Conservation (phyloP, 1,140 invertebrate species). For the Drosophila hydei region DNA sequence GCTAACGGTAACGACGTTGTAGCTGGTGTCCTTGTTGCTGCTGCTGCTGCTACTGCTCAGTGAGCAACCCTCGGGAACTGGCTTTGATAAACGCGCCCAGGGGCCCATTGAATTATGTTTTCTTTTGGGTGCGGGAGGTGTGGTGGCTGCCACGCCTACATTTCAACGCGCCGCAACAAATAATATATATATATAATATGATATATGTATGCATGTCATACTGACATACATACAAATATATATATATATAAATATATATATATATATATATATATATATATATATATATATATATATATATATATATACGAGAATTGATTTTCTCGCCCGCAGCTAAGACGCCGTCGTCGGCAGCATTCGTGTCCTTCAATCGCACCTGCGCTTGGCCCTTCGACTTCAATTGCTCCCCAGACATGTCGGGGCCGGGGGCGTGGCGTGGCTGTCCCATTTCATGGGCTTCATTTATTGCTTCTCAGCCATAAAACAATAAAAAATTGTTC, state of each 20-base stretch:
- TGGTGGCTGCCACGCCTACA: slow-evolving; percentile 45
- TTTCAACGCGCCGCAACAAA: slow-evolving; percentile 58
- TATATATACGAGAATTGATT: slow-evolving; percentile 55
- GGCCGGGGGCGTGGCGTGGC: slow-evolving; percentile 19
- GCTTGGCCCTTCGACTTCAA: slow-evolving; percentile 38
- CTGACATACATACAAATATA: slow-evolving; percentile 26
- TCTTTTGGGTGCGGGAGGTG: slow-evolving; percentile 21
- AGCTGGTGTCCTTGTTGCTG: slow-evolving; percentile 17
- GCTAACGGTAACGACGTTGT: slow-evolving; percentile 50
- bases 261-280: neutral
- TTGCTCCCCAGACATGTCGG: slow-evolving; percentile 50
- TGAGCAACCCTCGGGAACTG: slow-evolving; percentile 63
- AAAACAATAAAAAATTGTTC: slow-evolving; percentile 75
- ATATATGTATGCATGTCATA: neutral
- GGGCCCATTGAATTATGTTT: slow-evolving; percentile 43
- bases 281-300: neutral
- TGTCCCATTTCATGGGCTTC: slow-evolving; percentile 5
- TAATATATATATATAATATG: slow-evolving; percentile 42
- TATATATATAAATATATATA: slow-evolving; percentile 34
- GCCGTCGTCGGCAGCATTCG: slow-evolving; percentile 21
- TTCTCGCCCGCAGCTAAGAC: slow-evolving; percentile 51
- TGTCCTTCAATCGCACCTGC: slow-evolving; percentile 77
- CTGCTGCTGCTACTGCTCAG: slow-evolving; percentile 1
- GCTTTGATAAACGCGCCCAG: slow-evolving; percentile 74
- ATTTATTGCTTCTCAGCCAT: slow-evolving; percentile 63